phyloP scores from a whole-genome alignment of 2,113 vertebrate species.

The Poeciliopsis turrubarensis region DNA sequence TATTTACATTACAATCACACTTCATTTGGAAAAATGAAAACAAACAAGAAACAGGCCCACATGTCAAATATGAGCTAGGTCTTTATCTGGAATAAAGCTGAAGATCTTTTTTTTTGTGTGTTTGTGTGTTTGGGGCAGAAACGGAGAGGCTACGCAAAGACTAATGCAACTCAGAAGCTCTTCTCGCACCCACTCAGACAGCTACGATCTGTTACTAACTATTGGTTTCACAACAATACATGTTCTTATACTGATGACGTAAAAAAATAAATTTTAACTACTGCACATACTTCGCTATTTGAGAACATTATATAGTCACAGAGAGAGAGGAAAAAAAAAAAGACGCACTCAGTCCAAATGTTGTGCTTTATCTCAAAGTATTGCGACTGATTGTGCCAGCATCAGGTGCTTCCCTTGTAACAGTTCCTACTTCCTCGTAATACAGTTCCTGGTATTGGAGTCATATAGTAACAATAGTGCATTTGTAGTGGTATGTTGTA shows the following conservation, averaged over 20 bases:
- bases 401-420: constrained; percentile 62
- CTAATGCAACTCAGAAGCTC: constrained; percentile 42
- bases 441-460: constrained; percentile 35
- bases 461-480: constrained; percentile 58
- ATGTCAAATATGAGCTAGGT: constrained; percentile 11
- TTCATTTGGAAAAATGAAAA: background rate
- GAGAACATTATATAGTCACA: constrained; percentile 59
- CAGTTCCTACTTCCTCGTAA: constrained; percentile 15
- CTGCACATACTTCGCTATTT: constrained; percentile 57
- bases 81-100: constrained; percentile 12
- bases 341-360: constrained; percentile 59
- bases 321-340: constrained; percentile 5
- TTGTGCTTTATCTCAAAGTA: constrained; percentile 73
- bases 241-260: constrained; percentile 65
- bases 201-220: constrained; percentile 46
- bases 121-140: constrained; percentile 10
- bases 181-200: constrained; percentile 51
- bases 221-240: constrained; percentile 77
- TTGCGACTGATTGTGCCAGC: constrained; percentile 74
- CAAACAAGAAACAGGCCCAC: background rate
- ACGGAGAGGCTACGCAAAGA: constrained; percentile 30
- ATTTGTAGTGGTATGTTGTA: constrained; percentile 75
- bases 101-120: background rate
- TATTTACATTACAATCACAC: constrained; percentile 79
- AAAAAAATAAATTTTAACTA: constrained; percentile 80